Evolutionary conservation across 2,888 invertebrate genomes (phyloP).

Genomic region (Cryptus armator): DNA sequence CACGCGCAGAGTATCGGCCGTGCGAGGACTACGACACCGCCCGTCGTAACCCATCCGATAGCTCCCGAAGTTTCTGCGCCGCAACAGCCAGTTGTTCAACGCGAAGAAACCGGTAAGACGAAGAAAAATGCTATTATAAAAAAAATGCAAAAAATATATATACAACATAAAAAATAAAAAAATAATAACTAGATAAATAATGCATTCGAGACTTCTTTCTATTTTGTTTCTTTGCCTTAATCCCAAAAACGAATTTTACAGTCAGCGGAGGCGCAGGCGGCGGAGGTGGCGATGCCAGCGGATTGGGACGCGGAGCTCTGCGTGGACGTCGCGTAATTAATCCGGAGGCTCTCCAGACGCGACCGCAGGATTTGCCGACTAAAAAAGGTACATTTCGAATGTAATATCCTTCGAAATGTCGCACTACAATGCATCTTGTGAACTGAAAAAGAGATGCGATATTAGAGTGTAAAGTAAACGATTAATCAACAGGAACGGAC

Average conservation of each 20-base stretch:
- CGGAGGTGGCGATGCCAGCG: neutral
- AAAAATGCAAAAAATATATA: neutral
- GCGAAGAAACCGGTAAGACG: neutral
- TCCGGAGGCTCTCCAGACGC: slow-evolving; percentile 41
- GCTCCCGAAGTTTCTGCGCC: neutral
- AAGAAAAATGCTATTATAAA: neutral
- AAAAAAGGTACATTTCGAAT: slow-evolving; percentile 45
- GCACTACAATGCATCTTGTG: neutral
- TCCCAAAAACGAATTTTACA: neutral
- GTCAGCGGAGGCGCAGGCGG: neutral
- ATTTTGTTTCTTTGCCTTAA: neutral
- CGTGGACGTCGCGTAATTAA: slow-evolving; percentile 13
- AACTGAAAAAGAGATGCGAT: neutral
- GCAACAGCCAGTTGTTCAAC: neutral
- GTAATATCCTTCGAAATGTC: neutral
- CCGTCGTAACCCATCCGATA: neutral
- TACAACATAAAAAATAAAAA: too few species aligned
- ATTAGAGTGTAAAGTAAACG: neutral
- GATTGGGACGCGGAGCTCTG: slow-evolving; percentile 3
- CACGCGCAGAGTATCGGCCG: slow-evolving; percentile 4
- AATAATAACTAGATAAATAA: neutral
- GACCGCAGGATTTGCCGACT: slow-evolving; percentile 15
- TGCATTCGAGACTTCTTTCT: neutral
- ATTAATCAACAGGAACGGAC: slow-evolving; percentile 84
- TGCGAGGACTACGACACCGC: neutral